A percentile compares a stretch with the other conserved stretches of the same genome.
Conservation (phyloP, 64 coral and sea anemone genomes). For the Astreopora myriophthalma region DNA sequence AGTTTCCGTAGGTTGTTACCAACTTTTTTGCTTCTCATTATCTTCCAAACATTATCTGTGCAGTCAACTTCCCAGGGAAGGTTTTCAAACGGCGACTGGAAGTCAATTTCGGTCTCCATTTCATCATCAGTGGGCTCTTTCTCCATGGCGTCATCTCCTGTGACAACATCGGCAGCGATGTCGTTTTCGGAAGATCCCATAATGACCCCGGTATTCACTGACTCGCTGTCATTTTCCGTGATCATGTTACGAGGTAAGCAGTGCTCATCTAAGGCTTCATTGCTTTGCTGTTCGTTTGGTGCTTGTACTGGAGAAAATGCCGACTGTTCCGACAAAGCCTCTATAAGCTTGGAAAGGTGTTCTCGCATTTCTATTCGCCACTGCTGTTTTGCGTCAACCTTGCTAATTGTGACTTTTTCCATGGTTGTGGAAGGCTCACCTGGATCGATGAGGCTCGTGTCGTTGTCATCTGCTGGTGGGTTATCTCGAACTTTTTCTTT, state of each 20-base stretch:
- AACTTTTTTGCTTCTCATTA: constrained; percentile 43
- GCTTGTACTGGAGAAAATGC: neutral
- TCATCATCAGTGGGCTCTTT: neutral
- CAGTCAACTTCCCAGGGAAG: constrained; percentile 82
- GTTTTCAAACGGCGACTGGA: constrained; percentile 54
- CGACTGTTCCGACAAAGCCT: neutral
- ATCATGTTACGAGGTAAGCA: neutral
- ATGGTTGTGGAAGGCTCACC: neutral
- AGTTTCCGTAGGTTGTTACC: neutral
- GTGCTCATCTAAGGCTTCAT: neutral
- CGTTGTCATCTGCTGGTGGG: neutral
- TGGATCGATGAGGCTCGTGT: neutral
- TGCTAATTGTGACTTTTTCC: neutral
- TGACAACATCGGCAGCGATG: neutral
- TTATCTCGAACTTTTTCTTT: constrained; percentile 9
- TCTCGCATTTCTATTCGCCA: neutral
- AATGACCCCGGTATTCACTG: neutral
- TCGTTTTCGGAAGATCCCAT: neutral
- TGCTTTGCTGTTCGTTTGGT: constrained; percentile 1
- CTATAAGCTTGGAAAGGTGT: neutral
- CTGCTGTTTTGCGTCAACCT: neutral
- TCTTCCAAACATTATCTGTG: constrained; percentile 65
- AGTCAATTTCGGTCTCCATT: constrained; percentile 42
- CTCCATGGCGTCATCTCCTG: neutral
- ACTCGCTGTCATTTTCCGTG: neutral